These are phyloP conservation scores for Micronycteris hirsuta DNA, from an alignment of 2,113 vertebrate genomes.

Conservation along the genomic window DNA sequence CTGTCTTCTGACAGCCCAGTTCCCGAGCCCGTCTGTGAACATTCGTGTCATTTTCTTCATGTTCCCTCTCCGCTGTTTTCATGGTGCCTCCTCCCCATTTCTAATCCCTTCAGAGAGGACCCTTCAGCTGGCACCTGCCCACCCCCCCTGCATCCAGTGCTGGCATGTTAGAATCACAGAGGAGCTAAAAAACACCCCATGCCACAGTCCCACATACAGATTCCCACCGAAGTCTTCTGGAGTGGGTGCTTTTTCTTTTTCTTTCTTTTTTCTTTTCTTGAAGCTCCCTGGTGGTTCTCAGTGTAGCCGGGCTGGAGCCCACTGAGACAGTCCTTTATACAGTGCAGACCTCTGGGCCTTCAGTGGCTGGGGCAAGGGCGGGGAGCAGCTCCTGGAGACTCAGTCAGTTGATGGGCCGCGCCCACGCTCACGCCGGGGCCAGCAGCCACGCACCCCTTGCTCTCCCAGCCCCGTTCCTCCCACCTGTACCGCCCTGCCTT, in stretches of 20 bases:
- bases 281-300: neutral
- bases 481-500: neutral
- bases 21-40: neutral
- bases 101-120: neutral
- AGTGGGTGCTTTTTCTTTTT: neutral
- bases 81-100: too few relatives aligned
- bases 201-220: neutral
- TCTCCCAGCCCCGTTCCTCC: neutral
- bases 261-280: neutral
- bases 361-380: accelerated
- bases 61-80: neutral
- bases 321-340: neutral
- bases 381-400: neutral
- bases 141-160: neutral
- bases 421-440: neutral
- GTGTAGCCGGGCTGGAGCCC: neutral
- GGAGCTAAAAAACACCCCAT: neutral
- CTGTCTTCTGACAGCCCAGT: neutral
- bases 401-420: accelerated
- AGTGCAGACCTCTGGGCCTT: neutral
- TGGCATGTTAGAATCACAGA: neutral
- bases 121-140: neutral
- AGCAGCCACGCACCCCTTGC: neutral
- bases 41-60: neutral
- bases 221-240: neutral